Conservation (phyloP, 1,140 invertebrate species). For the Aphaenogaster ashmeadi region DNA sequence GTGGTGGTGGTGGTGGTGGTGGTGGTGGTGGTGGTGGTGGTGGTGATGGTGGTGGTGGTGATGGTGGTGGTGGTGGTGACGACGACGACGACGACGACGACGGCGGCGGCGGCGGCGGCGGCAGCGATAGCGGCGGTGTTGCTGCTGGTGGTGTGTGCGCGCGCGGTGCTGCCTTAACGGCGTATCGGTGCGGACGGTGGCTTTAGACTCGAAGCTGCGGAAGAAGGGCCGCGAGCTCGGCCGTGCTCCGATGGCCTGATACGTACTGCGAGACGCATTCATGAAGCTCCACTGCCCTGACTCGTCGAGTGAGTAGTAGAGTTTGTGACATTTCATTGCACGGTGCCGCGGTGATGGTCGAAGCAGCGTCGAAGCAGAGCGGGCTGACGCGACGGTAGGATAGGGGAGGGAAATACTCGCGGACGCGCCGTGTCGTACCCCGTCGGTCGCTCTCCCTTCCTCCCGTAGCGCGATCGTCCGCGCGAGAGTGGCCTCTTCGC, state of each 20-base stretch:
- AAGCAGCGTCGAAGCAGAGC: slow-evolving; percentile 10
- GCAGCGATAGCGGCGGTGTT: slow-evolving; percentile 23
- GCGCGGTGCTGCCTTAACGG: slow-evolving; percentile 71
- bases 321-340: slow-evolving; percentile 54
- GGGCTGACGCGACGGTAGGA: slow-evolving; percentile 42
- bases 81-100: not conserved
- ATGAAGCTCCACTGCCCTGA: slow-evolving; percentile 86
- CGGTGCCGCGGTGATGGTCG: slow-evolving; percentile 2
- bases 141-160: slow-evolving; percentile 65
- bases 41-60: slow-evolving; percentile 33
- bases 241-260: slow-evolving; percentile 83
- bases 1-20: slow-evolving; percentile 10
- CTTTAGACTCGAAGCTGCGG: slow-evolving; percentile 74
- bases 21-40: slow-evolving; percentile 27
- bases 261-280: slow-evolving; percentile 77
- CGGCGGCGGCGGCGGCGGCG: slow-evolving; percentile 3
- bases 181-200: slow-evolving; percentile 73
- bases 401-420: slow-evolving; percentile 22
- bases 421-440: slow-evolving; percentile 37
- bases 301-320: slow-evolving; percentile 84
- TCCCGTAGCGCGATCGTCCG: not conserved
- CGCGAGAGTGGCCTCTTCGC: slow-evolving; percentile 13
- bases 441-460: not conserved
- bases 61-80: not conserved
- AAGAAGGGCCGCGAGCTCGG: slow-evolving; percentile 79